Percentiles rank a stretch among this genome's conserved stretches.
Conservation (phyloP, 2,888 invertebrate genomes). For the Drosophila greeni region DNA sequence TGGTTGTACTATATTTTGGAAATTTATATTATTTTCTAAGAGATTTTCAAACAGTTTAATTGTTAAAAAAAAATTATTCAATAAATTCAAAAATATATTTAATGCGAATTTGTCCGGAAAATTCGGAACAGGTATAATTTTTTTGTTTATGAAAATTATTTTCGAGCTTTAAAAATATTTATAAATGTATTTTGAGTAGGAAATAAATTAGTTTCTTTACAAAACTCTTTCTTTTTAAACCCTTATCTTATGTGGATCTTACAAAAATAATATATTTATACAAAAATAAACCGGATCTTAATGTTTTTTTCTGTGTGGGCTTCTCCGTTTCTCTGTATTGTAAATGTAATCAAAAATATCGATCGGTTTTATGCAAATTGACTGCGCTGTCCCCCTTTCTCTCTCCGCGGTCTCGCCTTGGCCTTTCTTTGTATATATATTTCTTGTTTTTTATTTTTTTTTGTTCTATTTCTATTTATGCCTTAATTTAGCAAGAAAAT, state of each 20-base stretch:
- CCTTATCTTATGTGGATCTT: no score
- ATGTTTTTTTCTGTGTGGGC: conserved; percentile 11
- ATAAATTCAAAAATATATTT: no score
- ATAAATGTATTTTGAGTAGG: not conserved
- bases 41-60: not conserved
- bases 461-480: conserved; percentile 72
- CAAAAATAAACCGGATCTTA: no score
- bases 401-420: conserved; percentile 46
- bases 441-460: conserved; percentile 13
- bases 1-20: not conserved
- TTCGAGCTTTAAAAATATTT: not conserved
- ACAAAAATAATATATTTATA: no score
- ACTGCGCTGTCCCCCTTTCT: conserved; percentile 63
- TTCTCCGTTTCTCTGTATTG: conserved; percentile 70
- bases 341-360: conserved; percentile 75
- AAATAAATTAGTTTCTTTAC: no score
- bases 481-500: conserved; percentile 74
- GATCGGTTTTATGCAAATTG: conserved; percentile 79
- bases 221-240: no score
- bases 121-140: no score
- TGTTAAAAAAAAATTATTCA: no score
- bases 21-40: accelerated
- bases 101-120: no score
- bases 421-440: conserved; percentile 37
- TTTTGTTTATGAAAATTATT: not conserved